Percentiles rank a stretch among this genome's conserved stretches.
phyloP scores from a whole-genome alignment of 2,113 vertebrate species.

The Pituophis catenifer region DNA sequence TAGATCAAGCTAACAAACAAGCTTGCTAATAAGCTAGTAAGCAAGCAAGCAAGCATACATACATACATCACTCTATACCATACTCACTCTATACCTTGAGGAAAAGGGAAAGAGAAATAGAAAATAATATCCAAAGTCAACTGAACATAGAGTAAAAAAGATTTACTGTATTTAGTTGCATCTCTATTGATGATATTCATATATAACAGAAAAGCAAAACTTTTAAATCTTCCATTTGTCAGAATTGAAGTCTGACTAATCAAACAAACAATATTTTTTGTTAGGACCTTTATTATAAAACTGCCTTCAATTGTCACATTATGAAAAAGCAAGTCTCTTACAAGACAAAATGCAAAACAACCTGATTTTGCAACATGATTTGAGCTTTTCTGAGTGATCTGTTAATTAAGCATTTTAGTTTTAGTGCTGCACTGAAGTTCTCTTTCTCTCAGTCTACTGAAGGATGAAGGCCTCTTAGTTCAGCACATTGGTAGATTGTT shows the following conservation, averaged over 20 bases:
- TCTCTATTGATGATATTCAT: neutral
- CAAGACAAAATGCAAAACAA: neutral
- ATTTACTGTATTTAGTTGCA: neutral
- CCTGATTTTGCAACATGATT: neutral
- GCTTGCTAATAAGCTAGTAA: neutral
- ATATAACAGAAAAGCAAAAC: neutral
- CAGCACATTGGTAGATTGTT: neutral
- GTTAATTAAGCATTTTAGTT: neutral
- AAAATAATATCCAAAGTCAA: neutral
- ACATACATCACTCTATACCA: too few relatives aligned
- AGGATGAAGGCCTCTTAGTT: neutral
- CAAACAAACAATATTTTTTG: neutral
- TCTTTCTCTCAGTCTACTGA: neutral
- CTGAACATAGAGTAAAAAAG: neutral
- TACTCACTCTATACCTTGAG: neutral
- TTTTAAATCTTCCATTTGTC: neutral
- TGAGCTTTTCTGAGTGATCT: accelerated
- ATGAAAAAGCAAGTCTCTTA: neutral
- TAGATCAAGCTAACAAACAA: neutral
- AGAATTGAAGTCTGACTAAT: neutral
- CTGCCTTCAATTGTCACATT: neutral
- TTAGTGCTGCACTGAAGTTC: neutral
- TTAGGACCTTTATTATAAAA: neutral
- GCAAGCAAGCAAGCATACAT: neutral
- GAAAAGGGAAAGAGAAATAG: neutral